phyloP scores from a whole-genome alignment of 2,888 invertebrate genomes.

The Diaprepes abbreviatus region DNA sequence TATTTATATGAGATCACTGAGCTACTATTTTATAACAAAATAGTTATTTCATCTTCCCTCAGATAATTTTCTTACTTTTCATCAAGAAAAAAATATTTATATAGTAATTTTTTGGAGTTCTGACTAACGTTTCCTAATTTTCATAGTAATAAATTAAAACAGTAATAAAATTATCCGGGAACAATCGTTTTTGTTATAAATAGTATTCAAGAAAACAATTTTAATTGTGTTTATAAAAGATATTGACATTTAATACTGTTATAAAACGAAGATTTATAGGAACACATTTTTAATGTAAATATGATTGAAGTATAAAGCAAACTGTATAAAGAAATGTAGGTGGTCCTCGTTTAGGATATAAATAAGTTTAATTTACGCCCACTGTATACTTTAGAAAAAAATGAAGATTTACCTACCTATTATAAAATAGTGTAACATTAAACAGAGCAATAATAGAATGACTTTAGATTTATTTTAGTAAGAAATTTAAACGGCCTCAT shows the following conservation, averaged over 20 bases:
- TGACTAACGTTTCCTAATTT: background rate
- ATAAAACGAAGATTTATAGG: slow-evolving; percentile 46
- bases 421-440: slow-evolving; percentile 54
- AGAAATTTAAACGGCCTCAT: slow-evolving; percentile 48
- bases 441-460: slow-evolving; percentile 54
- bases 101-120: background rate
- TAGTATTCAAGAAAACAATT: slow-evolving; percentile 39
- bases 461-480: slow-evolving; percentile 50
- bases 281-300: slow-evolving; percentile 47
- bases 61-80: background rate
- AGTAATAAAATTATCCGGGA: slow-evolving; percentile 25
- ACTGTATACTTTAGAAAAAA: slow-evolving; percentile 28
- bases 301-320: slow-evolving; percentile 37
- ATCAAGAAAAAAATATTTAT: background rate
- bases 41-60: no score
- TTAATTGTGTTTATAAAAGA: slow-evolving; percentile 38
- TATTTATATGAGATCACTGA: no score
- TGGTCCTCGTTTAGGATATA: slow-evolving; percentile 21
- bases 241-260: slow-evolving; percentile 48
- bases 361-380: slow-evolving; percentile 32
- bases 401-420: slow-evolving; percentile 47
- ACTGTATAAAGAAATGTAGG: slow-evolving; percentile 37
- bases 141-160: slow-evolving; percentile 22
- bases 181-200: slow-evolving; percentile 33
- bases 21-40: no score